Evolutionary conservation across 2,797 vertebrate species (phyloP), one percentile per base, ranked within the genome.

Genomic region (Anas bernieri): DNA sequence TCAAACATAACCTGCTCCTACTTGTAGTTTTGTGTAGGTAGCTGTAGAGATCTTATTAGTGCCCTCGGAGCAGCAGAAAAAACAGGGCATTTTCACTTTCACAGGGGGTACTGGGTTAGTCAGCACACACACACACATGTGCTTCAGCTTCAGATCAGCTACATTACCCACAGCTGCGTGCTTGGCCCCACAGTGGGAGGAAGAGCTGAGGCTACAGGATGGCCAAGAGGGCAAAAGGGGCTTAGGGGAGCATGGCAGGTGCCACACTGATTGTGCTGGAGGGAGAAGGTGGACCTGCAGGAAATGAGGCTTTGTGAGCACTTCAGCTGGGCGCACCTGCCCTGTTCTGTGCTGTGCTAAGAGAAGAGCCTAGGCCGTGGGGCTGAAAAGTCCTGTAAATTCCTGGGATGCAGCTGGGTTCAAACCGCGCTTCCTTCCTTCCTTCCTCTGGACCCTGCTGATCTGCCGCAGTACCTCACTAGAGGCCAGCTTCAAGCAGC

Each of bases 361-460:
- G 0, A 2, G 46, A 3, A 1, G 5, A 41, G 26, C 13, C 28
- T 59, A 13, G 3, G 30, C 4, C 0, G 0, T 13, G n/a, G 11
- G 26, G 9, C 45, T 43, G 55, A 73, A 83, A 88, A 83, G 13
- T 54, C 69, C 23, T 31, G 6, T 83, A 54, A 86, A 35, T 23
- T 23, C 21, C 46, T 21, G 77, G 61, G 30, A 20, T 0, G 1
- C 26, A 39, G 33, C 26, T 12, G 9, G 45, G 48, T 73, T 68
- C 41, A 52, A 46, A 43, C 45, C 9, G 7, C 20, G 43, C 52
- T 9, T 67, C 23, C 77, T 2, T 3, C 10, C 73, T 2, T 2
- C 10, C 70, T 2, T 2, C 9, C 73, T 30, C 33, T 31, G 58
- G 23, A 12, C 31, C 2, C 6, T 4, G 8, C 30, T 0, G 1